Conservation (phyloP, 2,888 invertebrate genomes). For the Sialis lutaria region DNA sequence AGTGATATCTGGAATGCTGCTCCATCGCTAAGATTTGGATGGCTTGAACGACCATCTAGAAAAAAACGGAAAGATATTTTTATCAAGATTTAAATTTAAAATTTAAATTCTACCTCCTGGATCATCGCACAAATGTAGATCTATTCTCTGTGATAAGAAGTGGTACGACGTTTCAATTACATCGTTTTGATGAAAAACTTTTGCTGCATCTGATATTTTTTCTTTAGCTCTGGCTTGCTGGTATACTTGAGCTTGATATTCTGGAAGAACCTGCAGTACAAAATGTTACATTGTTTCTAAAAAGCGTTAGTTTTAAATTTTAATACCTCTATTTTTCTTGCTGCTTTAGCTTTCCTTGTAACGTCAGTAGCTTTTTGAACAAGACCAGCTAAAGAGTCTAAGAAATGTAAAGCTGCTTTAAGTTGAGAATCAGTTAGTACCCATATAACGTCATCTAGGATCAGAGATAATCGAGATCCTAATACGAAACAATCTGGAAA, state of each 20-base stretch:
- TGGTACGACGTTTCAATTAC: conserved; percentile 98
- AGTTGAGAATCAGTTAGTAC: conserved; percentile 92
- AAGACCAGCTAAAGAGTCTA: conserved; percentile 66
- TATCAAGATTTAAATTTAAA: conserved; percentile 1
- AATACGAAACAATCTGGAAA: conserved; percentile 78
- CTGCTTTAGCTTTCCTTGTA: conserved; percentile 67
- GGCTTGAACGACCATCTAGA: conserved; percentile 64
- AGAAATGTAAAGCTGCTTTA: conserved; percentile 80
- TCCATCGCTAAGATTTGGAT: conserved; percentile 71
- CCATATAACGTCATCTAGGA: conserved; percentile 93
- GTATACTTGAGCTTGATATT: conserved; percentile 53
- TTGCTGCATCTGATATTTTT: conserved; percentile 26
- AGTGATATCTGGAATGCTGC: conserved; percentile 88
- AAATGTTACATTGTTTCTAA: not conserved
- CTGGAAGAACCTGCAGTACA: conserved; percentile 38
- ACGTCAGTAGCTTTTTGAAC: conserved; percentile 66
- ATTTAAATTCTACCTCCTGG: conserved; percentile 42
- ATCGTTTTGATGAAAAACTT: conserved; percentile 73
- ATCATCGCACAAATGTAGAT: conserved; percentile 93
- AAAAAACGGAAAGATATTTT: not conserved
- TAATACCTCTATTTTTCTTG: conserved; percentile 58
- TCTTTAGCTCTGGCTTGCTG: conserved; percentile 34
- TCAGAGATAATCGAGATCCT: conserved; percentile 77
- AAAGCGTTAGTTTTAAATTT: conserved; percentile 1
- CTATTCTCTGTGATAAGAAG: conserved; percentile 79